Base-by-base conservation (phyloP, 2,113 vertebrate species). In the Thalassoma bifasciatum region DNA sequence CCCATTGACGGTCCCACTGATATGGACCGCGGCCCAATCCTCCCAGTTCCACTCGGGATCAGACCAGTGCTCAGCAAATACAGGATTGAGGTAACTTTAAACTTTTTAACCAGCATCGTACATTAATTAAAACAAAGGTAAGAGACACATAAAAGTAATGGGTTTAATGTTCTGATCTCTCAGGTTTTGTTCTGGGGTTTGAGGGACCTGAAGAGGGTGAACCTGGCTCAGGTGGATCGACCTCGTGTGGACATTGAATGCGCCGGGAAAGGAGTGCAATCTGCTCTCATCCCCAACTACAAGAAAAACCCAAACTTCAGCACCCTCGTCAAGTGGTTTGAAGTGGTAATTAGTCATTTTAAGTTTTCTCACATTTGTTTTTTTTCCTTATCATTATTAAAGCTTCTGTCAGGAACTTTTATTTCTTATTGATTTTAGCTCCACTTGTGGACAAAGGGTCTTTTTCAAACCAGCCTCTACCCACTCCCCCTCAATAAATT, bases 281-380 rank as follows among this genome's bases (percentile, higher is more conserved):
- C 98, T 0, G 91, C 96, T 8, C 93, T 98, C 61, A 99, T 99
- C 85, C 94, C 95, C 77, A 99, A 98, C 92, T 99, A 97, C 92
- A 99, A 95, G 95, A 99, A 99, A 85, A 99, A 99, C 90, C 98
- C 98, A 66, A 99, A 99, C 86, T 99, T 99, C 89, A 96, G 93
- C 94, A 97, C 96, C 19, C 90, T 99, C 8, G 97, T 99, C 91
- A 99, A 99, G 91, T 98, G 95, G 96, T 99, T 99, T 26, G 98
- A 99, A 94, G 98, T 99, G 95, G 98, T 99, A 85, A 84, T 50
- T 16, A 9, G 23, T 37, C 50, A 24, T 19, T 34, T 16, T 2
- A 57, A 36, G 38, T 17, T 1, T 1, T 49, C 0, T 47, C 12
- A 4, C 2, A 4, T 14, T 13, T 14, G 12, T 13, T 14, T 12